Conservation (phyloP, 35 echinoderm and acorn worm genomes). For the Lytechinus pictus region DNA sequence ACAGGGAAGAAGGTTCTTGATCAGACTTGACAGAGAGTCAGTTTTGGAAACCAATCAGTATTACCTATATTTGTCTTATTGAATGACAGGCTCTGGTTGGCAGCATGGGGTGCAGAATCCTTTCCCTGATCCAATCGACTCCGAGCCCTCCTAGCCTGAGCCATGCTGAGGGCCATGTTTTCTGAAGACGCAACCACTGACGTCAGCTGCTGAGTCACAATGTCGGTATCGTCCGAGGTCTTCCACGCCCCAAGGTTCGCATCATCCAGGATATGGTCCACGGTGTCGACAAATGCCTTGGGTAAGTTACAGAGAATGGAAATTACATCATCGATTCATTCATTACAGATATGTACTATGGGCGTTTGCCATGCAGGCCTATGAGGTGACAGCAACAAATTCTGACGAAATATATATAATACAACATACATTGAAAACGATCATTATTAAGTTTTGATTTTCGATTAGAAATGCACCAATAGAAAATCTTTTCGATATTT, state of each 20-base stretch:
- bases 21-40: no score
- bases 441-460: no score
- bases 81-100: neutral
- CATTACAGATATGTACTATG: no score
- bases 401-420: no score
- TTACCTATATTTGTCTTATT: conserved; percentile 59
- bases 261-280: conserved; percentile 59
- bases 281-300: conserved; percentile 53
- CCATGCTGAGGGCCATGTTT: conserved; percentile 23
- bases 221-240: conserved; percentile 51
- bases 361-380: no score
- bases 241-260: conserved; percentile 54
- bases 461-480: no score
- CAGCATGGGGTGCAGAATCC: neutral
- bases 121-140: neutral
- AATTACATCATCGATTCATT: no score
- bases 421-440: no score
- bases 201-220: conserved; percentile 40
- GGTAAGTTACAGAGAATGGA: neutral
- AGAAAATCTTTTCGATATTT: no score
- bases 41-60: no score
- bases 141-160: neutral
- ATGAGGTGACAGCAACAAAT: no score
- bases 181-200: conserved; percentile 47
- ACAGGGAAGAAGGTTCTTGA: no score